A percentile compares a stretch with the other conserved stretches of the same genome.
phyloP scores from a whole-genome alignment of 1,140 invertebrate species.

The Mizuhopecten yessoensis region DNA sequence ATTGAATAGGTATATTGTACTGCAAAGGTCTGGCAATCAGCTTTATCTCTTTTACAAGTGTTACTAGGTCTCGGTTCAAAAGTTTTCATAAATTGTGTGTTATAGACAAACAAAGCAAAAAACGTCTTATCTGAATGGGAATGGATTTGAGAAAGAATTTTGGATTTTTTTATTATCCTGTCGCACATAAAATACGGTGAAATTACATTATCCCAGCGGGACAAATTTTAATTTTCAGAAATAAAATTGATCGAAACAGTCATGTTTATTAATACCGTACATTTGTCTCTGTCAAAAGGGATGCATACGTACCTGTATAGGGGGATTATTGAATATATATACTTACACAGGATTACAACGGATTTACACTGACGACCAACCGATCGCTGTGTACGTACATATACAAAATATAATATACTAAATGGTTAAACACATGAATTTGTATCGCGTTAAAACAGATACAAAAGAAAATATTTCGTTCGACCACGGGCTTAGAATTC shows the following conservation, averaged over 20 bases:
- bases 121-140: too few relatives aligned
- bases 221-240: not conserved
- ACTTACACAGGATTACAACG: not conserved
- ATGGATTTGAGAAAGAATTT: too few relatives aligned
- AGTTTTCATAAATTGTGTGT: too few relatives aligned
- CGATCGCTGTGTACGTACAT: not conserved
- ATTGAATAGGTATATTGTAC: not conserved
- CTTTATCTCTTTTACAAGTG: too few relatives aligned
- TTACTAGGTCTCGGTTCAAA: too few relatives aligned
- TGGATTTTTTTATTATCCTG: too few relatives aligned
- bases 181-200: not conserved
- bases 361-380: not conserved
- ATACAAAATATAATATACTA: not conserved
- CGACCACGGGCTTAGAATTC: too few relatives aligned
- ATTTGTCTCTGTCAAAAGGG: not conserved
- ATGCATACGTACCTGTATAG: not conserved
- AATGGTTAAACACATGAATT: not conserved
- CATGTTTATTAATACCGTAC: not conserved
- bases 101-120: too few relatives aligned
- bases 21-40: not conserved
- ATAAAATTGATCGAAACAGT: not conserved
- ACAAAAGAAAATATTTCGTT: not conserved
- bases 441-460: not conserved
- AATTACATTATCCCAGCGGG: not conserved
- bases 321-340: too few relatives aligned